Evolutionary conservation across 2,113 vertebrate species (phyloP), one percentile per base, ranked within the genome.

Genomic region (Xenopus tropicalis): DNA sequence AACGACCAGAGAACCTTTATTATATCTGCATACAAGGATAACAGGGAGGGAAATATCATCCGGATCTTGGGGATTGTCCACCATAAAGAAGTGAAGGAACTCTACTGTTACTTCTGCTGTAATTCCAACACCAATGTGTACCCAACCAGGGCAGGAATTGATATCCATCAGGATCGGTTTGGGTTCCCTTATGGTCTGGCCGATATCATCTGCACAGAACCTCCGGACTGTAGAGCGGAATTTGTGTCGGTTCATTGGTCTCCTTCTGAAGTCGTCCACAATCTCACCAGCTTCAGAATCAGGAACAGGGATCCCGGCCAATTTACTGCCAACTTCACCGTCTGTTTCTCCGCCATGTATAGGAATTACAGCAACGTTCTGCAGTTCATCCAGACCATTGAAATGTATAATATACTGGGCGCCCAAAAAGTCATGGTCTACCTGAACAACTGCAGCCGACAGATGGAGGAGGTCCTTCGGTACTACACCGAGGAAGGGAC

Each of bases 371-470:
- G 90, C 78, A 94, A 92, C 0, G 83, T 91, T 51, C 83, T 94
- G 66, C 91, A 93, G 78, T 88, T 87, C 62, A 86, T 88, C 57
- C 91, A 93, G 79, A 84, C 81, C 14, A 77, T 90, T 74, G 93
- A 93, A 80, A 90, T 91, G 86, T 93, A 93, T 83, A 92, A 86
- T 85, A 73, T 92, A 70, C 85, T 93, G 20, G 90, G 91, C 12
- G 84, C 83, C 0, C 71, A 88, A 73, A 85, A 82, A 21, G 89
- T 92, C 73, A 80, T 91, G 19, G 85, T 92, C 78, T 94, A 93
- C 19, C 93, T 90, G 57, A 92, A 86, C 77, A 92, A 82, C 83
- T 89, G 88, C 56, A 85, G 90, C 61, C 80, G 70, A 7, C 80
- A 88, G 8, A 83, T 93, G 43, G 78, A 87, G 4, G 85, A 83